These are phyloP conservation scores for Isurus oxyrinchus DNA, from an alignment of 2,113 vertebrate species.

Conservation along the genomic window DNA sequence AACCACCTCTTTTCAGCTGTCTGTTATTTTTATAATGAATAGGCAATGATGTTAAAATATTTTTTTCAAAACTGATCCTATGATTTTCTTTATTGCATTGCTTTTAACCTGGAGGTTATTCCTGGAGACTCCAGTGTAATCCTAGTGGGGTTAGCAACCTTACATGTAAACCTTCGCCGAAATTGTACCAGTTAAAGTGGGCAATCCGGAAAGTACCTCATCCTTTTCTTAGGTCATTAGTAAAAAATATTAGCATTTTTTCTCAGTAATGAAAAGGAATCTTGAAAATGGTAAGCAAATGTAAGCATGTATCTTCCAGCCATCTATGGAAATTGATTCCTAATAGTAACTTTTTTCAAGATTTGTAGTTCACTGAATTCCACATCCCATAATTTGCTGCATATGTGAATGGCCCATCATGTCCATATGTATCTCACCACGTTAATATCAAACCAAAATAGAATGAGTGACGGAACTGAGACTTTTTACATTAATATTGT, in stretches of 20 bases:
- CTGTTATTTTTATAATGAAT: not conserved
- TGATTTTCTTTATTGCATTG: not conserved
- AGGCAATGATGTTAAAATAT: not conserved
- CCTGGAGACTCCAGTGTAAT: not conserved
- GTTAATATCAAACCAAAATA: not conserved
- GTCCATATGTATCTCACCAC: not conserved
- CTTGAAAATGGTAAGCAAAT: not conserved
- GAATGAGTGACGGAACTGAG: not conserved
- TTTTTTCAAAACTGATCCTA: not conserved
- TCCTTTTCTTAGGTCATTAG: not conserved
- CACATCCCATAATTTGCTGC: not conserved
- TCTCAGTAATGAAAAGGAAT: not conserved
- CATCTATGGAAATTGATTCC: not conserved
- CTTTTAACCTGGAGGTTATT: not conserved
- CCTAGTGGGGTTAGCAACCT: not conserved
- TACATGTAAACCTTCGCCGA: not conserved
- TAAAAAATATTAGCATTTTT: not conserved
- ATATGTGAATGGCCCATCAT: not conserved
- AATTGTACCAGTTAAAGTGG: not conserved
- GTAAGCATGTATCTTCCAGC: not conserved
- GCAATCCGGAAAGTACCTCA: not conserved
- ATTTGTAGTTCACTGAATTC: not conserved
- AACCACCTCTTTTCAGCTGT: not conserved
- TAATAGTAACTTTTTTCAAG: not conserved
- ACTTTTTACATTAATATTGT: not conserved